A percentile compares a stretch with the other conserved stretches of the same genome.
These are phyloP conservation scores for Pteropus alecto DNA, from an alignment of 2,113 vertebrate genomes.

Conservation along the genomic window DNA sequence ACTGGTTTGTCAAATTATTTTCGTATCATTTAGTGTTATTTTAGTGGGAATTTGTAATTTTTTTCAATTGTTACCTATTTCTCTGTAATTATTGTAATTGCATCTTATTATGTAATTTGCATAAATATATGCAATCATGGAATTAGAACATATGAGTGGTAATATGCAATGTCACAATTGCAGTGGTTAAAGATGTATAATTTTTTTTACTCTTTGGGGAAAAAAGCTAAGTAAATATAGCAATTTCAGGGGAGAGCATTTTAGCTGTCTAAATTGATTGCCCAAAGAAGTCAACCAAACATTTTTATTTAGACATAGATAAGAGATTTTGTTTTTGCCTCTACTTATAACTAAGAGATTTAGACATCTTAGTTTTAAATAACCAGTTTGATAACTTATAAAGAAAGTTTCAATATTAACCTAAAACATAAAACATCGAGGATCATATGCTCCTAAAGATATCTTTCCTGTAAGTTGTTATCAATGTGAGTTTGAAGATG, in stretches of 20 bases:
- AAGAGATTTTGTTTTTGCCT: constrained; percentile 6
- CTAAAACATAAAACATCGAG: background rate
- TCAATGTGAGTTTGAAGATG: background rate
- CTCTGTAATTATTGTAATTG: constrained; percentile 59
- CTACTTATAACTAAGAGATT: background rate
- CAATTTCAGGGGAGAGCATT: constrained; percentile 25
- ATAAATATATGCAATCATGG: constrained; percentile 55
- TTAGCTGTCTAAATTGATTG: constrained; percentile 13
- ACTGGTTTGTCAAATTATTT: constrained; percentile 47
- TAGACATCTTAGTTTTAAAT: constrained; percentile 44
- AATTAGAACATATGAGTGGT: constrained; percentile 26
- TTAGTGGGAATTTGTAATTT: constrained; percentile 47
- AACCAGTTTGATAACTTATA: background rate
- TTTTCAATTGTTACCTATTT: constrained; percentile 60
- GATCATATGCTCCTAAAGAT: background rate
- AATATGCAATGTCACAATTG: background rate
- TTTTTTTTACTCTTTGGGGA: constrained; percentile 35
- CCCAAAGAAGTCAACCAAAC: constrained; percentile 29
- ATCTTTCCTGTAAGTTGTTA: background rate
- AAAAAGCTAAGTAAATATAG: constrained; percentile 49
- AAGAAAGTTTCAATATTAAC: background rate
- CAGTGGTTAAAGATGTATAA: constrained; percentile 50
- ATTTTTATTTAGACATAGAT: constrained; percentile 6
- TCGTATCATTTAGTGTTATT: constrained; percentile 46
- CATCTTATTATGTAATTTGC: constrained; percentile 57